Base-by-base conservation (phyloP, 2,888 invertebrate genomes). In the Oegoconia quadripuncta region DNA sequence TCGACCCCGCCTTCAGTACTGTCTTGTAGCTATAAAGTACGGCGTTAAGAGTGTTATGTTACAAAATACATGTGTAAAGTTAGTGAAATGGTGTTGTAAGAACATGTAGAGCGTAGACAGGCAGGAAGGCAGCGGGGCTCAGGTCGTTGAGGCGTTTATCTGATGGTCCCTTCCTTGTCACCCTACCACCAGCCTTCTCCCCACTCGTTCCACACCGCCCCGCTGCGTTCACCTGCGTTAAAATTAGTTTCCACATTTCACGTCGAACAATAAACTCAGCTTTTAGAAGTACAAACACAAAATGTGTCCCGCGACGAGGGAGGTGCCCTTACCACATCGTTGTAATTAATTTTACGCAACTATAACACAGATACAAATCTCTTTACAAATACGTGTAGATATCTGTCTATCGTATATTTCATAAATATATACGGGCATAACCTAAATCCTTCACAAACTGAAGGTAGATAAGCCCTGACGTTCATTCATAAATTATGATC, bases 121-220 rank as follows among this genome's bases (percentile, higher is more conserved):
- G 40, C 39, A 47, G 46, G 41, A 46, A 51, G 43, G 43, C 29
- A 31, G 31, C 15, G 29, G 37, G 42, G 35, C 11, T 40, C 37
- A 40, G 42, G 38, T 37, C 52, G 51, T 47, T 41, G 48, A 52
- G 37, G 49, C 57, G 50, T 53, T 60, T 65, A 68, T 67, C 66
- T 52, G 60, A 64, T 67, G 48, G 53, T 55, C 61, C 59, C 59
- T 55, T 59, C 59, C 59, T 58, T 50, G 44, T 52, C 48, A 41
- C 48, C 39, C 41, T 39, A 34, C 34, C 30, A 11, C 22, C 32
- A 22, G 18, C 15, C 18, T 37, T n/a, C 27, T 8, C 39, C 15
- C 46, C 17, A 11, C 29, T 14, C 9, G 9, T 9, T 18, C 16
- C 18, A 32, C 18, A 2, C 27, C 34, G 15, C 25, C 13, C 28